A percentile compares a stretch with the other conserved stretches of the same genome.
These are phyloP conservation scores for Steromphala cineraria DNA, from an alignment of 2,888 invertebrate genomes.

Conservation along the genomic window DNA sequence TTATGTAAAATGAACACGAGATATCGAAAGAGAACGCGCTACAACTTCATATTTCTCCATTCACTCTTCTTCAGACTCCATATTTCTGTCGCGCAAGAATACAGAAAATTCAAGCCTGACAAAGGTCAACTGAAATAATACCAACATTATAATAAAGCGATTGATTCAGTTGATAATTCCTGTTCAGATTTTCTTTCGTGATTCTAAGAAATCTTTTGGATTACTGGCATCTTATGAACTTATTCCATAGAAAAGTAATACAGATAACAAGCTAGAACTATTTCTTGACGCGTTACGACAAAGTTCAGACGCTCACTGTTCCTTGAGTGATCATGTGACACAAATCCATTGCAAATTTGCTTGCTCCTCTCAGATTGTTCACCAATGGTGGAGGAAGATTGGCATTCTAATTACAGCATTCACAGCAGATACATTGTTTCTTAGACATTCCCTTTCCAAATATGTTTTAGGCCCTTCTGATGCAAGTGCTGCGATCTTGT, in stretches of 20 bases:
- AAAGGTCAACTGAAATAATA: slow-evolving; percentile 2
- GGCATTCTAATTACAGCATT: background rate
- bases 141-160: background rate
- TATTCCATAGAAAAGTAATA: too few relatives aligned
- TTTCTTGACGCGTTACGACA: background rate
- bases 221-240: too few relatives aligned
- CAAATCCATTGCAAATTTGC: slow-evolving; percentile 21
- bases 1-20: background rate
- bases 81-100: slow-evolving; percentile 14
- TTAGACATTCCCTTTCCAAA: background rate
- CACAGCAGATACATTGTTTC: too few relatives aligned
- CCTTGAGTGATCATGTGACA: slow-evolving; percentile 13
- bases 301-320: background rate
- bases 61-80: slow-evolving; percentile 14
- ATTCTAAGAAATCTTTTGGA: too few relatives aligned
- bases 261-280: background rate
- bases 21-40: background rate
- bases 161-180: too few relatives aligned
- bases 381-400: background rate
- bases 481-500: background rate
- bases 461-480: background rate
- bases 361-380: background rate
- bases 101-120: slow-evolving; percentile 6
- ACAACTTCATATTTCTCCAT: slow-evolving; percentile 11
- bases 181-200: too few relatives aligned